These are phyloP conservation scores for Sinonovacula constricta DNA, from an alignment of 1,140 invertebrate genomes.

Conservation along the genomic window DNA sequence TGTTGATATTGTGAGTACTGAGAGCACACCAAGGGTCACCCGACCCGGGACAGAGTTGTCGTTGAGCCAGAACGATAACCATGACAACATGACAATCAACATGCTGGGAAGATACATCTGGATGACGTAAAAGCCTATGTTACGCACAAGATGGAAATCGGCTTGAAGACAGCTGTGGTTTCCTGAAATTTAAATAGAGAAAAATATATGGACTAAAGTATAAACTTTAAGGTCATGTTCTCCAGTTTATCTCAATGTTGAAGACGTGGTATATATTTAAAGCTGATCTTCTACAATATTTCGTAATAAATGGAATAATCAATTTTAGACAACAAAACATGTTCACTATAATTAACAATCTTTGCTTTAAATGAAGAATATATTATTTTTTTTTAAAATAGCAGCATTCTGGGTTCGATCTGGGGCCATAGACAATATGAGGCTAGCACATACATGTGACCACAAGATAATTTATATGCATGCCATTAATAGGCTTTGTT, in stretches of 20 bases:
- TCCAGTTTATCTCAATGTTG: no score
- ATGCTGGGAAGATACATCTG: conserved; percentile 76
- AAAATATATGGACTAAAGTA: no score
- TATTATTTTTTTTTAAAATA: no score
- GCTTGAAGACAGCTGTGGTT: conserved; percentile 74
- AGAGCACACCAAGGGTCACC: conserved; percentile 73
- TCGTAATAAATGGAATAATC: no score
- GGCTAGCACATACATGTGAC: neutral
- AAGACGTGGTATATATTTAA: no score
- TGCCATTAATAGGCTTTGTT: no score
- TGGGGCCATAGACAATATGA: neutral
- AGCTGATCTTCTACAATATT: no score
- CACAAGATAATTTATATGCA: no score
- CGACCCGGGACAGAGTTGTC: conserved; percentile 73
- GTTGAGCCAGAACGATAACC: conserved; percentile 76
- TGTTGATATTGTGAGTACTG: conserved; percentile 74
- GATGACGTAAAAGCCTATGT: conserved; percentile 74
- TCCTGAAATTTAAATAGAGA: conserved; percentile 58
- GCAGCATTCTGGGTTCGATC: neutral
- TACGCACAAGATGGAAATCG: conserved; percentile 67
- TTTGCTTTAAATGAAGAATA: no score
- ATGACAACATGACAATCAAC: conserved; percentile 75
- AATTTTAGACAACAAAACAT: neutral
- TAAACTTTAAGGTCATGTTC: no score
- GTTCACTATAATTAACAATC: no score